These are phyloP conservation scores for Narcine bancroftii DNA, from an alignment of 2,113 vertebrate species.

Conservation along the genomic window DNA sequence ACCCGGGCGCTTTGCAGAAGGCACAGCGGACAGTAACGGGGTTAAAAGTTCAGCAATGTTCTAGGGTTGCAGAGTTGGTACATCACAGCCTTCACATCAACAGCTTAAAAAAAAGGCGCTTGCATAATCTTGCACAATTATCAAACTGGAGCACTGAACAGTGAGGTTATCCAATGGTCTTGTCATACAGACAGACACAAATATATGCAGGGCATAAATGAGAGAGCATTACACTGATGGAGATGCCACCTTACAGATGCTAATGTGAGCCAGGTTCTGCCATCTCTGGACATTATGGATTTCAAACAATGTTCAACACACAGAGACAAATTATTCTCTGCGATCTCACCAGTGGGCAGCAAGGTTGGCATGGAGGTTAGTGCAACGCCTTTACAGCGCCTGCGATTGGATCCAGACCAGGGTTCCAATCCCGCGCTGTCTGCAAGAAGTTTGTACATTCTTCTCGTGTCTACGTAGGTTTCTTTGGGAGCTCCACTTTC, in stretches of 20 bases:
- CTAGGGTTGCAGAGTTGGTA: neutral
- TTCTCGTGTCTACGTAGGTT: too few relatives aligned
- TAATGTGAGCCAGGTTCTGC: neutral
- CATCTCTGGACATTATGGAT: neutral
- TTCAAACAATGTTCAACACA: too few relatives aligned
- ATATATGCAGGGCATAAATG: neutral
- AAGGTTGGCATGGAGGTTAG: too few relatives aligned
- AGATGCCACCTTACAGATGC: neutral
- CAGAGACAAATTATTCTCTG: too few relatives aligned
- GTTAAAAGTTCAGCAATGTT: conserved; percentile 50
- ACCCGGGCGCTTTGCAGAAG: conserved; percentile 44
- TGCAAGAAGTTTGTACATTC: too few relatives aligned
- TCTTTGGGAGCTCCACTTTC: too few relatives aligned
- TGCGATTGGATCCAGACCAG: too few relatives aligned
- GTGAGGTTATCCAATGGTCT: neutral
- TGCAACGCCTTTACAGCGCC: too few relatives aligned
- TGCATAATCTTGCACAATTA: neutral
- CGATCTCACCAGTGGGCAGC: too few relatives aligned
- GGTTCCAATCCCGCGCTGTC: too few relatives aligned
- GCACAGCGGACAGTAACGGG: conserved; percentile 45
- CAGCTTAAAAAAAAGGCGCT: neutral
- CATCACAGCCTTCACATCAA: neutral
- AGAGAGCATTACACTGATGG: neutral
- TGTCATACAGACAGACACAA: neutral
- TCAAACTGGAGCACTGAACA: neutral